A percentile compares a stretch with the other conserved stretches of the same genome.
phyloP scores from a whole-genome alignment of 2,797 vertebrate genomes.

The Lutjanus campechanus region DNA sequence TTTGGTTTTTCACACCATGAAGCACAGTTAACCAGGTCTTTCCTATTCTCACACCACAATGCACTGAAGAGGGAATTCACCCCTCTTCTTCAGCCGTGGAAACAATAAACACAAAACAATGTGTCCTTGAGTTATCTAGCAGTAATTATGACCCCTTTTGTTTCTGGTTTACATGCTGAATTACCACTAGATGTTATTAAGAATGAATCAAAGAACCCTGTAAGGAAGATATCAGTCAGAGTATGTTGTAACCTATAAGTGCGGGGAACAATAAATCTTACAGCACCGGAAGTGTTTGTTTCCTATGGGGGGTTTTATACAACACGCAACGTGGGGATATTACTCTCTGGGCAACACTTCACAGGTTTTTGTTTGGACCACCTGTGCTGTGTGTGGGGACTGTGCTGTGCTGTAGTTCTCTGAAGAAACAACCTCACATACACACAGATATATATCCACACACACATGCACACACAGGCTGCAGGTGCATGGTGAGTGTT shows the following conservation, averaged over 20 bases:
- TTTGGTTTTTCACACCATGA: constrained; percentile 63
- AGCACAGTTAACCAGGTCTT: constrained; percentile 66
- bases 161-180: constrained; percentile 42
- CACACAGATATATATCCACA: constrained; percentile 49
- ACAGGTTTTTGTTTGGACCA: constrained; percentile 84
- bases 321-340: constrained; percentile 78
- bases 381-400: constrained; percentile 83
- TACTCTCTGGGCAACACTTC: constrained; percentile 82
- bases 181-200: constrained; percentile 41
- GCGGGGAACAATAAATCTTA: constrained; percentile 82
- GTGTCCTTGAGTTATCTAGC: constrained; percentile 64
- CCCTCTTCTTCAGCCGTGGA: constrained; percentile 60
- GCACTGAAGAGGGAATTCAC: constrained; percentile 66
- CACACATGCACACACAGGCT: constrained; percentile 64
- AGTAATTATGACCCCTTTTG: constrained; percentile 48
- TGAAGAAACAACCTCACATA: constrained; percentile 66
- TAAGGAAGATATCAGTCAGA: constrained; percentile 83
- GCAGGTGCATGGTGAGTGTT: constrained; percentile 87
- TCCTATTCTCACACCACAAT: constrained; percentile 73
- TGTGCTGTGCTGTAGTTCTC: constrained; percentile 72
- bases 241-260: constrained; percentile 73
- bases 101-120: constrained; percentile 75
- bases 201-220: constrained; percentile 56
- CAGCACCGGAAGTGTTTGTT: constrained; percentile 84
- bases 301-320: constrained; percentile 83